These are phyloP conservation scores for Agonum fuliginosum DNA, from an alignment of 2,888 invertebrate genomes.

Conservation along the genomic window DNA sequence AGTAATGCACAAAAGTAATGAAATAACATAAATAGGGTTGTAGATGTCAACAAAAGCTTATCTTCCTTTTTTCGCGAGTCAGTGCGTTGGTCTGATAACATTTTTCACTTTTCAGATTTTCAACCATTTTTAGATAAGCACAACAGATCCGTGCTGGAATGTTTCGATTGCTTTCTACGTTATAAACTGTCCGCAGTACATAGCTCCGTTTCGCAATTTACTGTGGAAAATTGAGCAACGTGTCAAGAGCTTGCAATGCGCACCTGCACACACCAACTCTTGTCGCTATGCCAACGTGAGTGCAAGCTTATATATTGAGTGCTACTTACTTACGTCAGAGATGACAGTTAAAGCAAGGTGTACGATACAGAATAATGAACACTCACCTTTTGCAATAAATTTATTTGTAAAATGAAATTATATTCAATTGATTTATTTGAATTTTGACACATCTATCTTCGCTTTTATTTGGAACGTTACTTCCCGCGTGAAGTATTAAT, in stretches of 20 bases:
- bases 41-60: no score
- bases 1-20: no score
- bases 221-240: background rate
- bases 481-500: no score
- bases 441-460: no score
- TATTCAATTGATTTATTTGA: background rate
- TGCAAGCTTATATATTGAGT: conserved; percentile 6
- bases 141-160: background rate
- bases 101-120: no score
- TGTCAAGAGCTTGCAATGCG: background rate
- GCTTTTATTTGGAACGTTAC: background rate
- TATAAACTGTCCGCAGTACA: background rate
- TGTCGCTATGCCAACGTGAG: background rate
- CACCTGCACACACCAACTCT: background rate
- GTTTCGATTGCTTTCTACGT: background rate
- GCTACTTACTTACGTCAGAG: conserved; percentile 5
- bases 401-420: background rate
- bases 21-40: no score
- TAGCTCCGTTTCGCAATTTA: background rate
- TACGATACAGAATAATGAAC: background rate
- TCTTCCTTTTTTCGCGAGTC: no score
- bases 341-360: conserved; percentile 16
- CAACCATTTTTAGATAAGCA: no score
- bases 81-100: no score
- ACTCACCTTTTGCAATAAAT: background rate